phyloP scores from a whole-genome alignment of 35 echinoderm and acorn worm genomes.

The Hemicentrotus pulcherrimus region DNA sequence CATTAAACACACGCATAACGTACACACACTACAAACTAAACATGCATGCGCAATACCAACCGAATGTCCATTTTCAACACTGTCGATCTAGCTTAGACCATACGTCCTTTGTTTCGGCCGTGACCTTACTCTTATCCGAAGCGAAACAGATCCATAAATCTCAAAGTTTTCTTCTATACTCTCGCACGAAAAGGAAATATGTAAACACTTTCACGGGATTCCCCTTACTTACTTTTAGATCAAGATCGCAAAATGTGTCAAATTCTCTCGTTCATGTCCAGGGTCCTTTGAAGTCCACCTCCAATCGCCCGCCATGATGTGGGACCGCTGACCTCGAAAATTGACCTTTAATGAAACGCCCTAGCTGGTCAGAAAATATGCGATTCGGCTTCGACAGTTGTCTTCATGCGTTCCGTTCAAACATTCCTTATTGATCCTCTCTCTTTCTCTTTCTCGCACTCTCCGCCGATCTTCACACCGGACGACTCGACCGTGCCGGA shows the following conservation, averaged over 20 bases:
- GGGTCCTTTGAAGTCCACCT: slow-evolving; percentile 48
- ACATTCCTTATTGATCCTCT: neutral
- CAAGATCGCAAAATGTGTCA: neutral
- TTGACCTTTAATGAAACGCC: slow-evolving; percentile 51
- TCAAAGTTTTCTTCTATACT: neutral
- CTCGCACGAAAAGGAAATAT: neutral
- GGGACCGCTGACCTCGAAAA: slow-evolving; percentile 47
- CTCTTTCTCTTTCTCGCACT: neutral
- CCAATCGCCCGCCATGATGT: slow-evolving; percentile 50
- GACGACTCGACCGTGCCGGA: neutral
- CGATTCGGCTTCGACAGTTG: neutral
- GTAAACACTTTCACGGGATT: neutral
- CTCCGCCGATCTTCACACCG: neutral
- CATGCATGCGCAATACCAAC: neutral
- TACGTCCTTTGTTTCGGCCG: neutral
- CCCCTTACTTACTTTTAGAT: neutral
- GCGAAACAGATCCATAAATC: neutral
- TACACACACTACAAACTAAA: neutral
- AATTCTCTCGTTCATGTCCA: slow-evolving; percentile 41
- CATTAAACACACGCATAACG: neutral
- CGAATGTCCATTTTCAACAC: neutral
- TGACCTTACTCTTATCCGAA: slow-evolving; percentile 24
- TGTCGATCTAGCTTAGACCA: neutral
- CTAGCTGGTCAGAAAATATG: slow-evolving; percentile 52
- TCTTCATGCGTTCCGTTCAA: neutral